phyloP scores from a whole-genome alignment of 2,113 vertebrate genomes.

The Hypomesus transpacificus region DNA sequence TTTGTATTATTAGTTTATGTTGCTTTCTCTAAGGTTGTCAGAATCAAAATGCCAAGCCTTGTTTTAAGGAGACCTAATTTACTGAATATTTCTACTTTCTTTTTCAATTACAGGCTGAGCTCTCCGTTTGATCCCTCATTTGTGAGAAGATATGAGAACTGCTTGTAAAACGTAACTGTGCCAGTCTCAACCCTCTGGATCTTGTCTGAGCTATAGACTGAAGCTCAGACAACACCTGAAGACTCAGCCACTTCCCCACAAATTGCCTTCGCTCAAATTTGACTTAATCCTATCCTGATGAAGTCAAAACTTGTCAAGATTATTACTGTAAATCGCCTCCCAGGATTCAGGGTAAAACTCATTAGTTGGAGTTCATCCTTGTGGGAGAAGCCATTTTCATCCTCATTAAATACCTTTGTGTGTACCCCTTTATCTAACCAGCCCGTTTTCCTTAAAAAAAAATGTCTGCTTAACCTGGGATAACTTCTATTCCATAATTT shows the following conservation, averaged over 20 bases:
- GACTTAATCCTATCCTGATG: conserved; percentile 21
- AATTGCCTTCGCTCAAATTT: conserved; percentile 18
- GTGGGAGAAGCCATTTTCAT: conserved; percentile 49
- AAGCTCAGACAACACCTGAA: neutral
- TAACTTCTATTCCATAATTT: conserved; percentile 52
- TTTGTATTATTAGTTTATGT: too few species aligned
- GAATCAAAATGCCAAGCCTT: too few species aligned
- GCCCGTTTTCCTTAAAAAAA: conserved; percentile 71
- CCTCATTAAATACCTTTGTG: conserved; percentile 65
- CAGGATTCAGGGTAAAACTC: conserved; percentile 44
- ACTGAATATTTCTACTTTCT: too few species aligned
- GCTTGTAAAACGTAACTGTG: neutral
- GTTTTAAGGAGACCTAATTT: too few species aligned
- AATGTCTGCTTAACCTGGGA: conserved; percentile 75
- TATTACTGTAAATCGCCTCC: conserved; percentile 41
- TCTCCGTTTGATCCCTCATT: too few species aligned
- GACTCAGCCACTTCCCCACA: conserved; percentile 4
- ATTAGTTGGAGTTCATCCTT: conserved; percentile 52
- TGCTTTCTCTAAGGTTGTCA: too few species aligned
- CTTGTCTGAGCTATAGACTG: neutral
- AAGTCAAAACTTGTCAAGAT: conserved; percentile 37
- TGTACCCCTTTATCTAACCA: conserved; percentile 58
- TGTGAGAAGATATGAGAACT: too few species aligned
- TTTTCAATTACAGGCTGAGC: too few species aligned
- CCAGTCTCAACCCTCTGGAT: conserved; percentile 4